Base-by-base conservation (phyloP, 1,140 invertebrate species). In the Thaumetopoea pityocampa region DNA sequence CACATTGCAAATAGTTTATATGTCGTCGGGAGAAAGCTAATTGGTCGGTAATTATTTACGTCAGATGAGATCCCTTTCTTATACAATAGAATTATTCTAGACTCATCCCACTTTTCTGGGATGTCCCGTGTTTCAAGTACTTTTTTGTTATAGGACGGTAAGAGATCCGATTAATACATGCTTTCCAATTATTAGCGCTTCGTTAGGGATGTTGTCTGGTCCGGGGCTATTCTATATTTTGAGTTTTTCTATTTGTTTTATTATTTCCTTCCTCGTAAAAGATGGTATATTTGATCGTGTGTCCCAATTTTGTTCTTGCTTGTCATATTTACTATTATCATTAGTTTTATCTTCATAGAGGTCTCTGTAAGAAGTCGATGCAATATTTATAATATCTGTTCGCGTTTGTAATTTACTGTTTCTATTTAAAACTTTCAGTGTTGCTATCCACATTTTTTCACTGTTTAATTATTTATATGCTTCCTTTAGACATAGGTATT, bases 21-120 rank as follows among this genome's bases (percentile, higher is more conserved):
- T 14, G 51, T 28, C 43, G 17, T 23, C 50, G 28, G n/a, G n/a
- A n/a, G n/a, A n/a, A n/a, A n/a, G 12, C 42, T 45, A 18, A 50
- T 50, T 1, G 52, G 42, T 33, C 52, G 32, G 19, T 50, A 46
- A 4, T 53, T 53, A 8, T 18, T 22, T n/a, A 51, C 42, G 17
- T 55, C 46, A 16, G 27, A 2, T 14, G 47, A 40, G 17, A 44
- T 35, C 24, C 48, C 42, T 42, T 56, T 56, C 40, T 56, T 56
- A 9, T 56, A 56, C 12, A 51, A 5, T 1, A 46, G 43, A 14
- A 22, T 47, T 33, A 51, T 56, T 10, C 17, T 15, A 34, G 53
- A 46, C 2, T 34, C 7, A 23, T 22, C 15, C 47, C 53, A 56
- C 5, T 42, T 29, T 6, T 6, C 14, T 7, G 53, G 53, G 5